Base-by-base conservation (phyloP, 2,888 invertebrate genomes). In the Cephus sareptanus region DNA sequence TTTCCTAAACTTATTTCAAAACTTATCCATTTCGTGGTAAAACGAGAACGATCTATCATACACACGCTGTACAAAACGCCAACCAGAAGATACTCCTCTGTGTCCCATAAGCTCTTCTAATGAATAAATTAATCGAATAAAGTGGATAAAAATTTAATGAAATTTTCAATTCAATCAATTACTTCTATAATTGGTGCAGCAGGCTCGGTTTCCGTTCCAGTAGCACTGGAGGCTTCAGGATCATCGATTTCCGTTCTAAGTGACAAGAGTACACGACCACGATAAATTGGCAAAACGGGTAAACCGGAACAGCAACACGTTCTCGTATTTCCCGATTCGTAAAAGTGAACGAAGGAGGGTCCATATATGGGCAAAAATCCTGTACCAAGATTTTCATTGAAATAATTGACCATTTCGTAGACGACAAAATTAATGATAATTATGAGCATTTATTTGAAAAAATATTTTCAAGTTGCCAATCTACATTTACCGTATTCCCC, bases 331-430 rank as follows among this genome's bases (percentile, higher is more conserved):
- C 94, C 94, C 30, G 92, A 92, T 0, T 93, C 93, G 86, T 97
- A 97, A 88, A 97, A 94, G 87, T 97, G 95, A 2, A 98, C 89
- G 87, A 95, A 95, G 0, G 95, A 94, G 1, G 98, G 98, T 0
- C 98, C 98, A 90, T 96, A 96, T 0, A 96, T 95, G 0, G 97
- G 97, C 35, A 96, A 92, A 86, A 94, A 97, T 89, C 93, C 95
- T 95, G 84, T n/a, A 23, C 0, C 9, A 56, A 56, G 6, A 23
- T 56, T 56, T 56, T 0, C 23, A 23, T 15, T 56, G 9, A 23
- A 56, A 23, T 23, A 23, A 56, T 2, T 2, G 1, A 23, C 2
- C 40, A 9, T 15, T 0, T 1, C 23, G 6, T 56, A 2, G 0
- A 6, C 1, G 15, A 40, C 0, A 9, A 56, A 56, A 23, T 0